Conservation (phyloP, 2,888 invertebrate species). For the Mesorhabditis spiculigera region DNA sequence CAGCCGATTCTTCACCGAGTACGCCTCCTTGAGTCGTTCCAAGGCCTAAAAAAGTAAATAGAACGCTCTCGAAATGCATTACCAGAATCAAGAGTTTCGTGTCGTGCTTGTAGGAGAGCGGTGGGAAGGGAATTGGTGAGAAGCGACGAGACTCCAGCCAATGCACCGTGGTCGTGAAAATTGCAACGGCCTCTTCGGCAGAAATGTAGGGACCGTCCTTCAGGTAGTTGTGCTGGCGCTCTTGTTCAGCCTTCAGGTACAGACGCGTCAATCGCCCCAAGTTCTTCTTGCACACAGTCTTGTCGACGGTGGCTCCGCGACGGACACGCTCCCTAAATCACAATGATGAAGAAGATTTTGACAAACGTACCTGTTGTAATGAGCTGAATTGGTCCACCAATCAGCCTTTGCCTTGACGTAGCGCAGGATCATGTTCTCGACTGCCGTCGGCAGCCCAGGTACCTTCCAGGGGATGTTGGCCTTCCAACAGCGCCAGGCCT, state of each 20-base stretch:
- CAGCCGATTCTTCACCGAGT: conserved; percentile 66
- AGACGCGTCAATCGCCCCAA: conserved; percentile 91
- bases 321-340: conserved; percentile 78
- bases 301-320: conserved; percentile 98
- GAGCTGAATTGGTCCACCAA: conserved; percentile 99
- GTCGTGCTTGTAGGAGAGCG: conserved; percentile 98
- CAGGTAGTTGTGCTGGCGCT: conserved; percentile 95
- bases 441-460: conserved; percentile 94
- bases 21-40: conserved; percentile 69
- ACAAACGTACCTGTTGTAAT: conserved; percentile 79
- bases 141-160: conserved; percentile 97
- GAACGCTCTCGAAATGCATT: not conserved
- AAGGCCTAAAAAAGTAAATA: conserved; percentile 67
- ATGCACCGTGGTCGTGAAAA: conserved; percentile 98
- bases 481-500: conserved; percentile 99
- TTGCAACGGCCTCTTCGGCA: conserved; percentile 98
- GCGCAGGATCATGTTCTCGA: conserved; percentile 98
- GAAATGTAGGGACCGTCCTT: conserved; percentile 99
- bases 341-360: not conserved
- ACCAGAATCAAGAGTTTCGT: conserved; percentile 88
- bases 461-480: conserved; percentile 99
- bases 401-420: conserved; percentile 99
- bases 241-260: conserved; percentile 94
- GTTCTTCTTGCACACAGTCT: conserved; percentile 99
- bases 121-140: conserved; percentile 98